Base-by-base conservation (phyloP, 2,113 vertebrate genomes). In the Fulica atra region DNA sequence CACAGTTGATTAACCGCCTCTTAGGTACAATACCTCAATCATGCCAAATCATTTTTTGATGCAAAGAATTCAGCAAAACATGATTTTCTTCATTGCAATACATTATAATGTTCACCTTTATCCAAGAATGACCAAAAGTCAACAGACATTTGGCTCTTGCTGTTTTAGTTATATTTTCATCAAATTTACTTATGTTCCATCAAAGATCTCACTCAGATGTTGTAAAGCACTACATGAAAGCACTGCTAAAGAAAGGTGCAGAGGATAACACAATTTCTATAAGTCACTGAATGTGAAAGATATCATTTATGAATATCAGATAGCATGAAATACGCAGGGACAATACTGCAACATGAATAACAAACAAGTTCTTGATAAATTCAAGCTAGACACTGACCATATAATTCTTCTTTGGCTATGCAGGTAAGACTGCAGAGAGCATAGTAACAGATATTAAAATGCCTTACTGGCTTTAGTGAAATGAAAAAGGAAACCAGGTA, bases 211-310 rank as follows among this genome's bases (percentile, higher is more conserved):
- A 57, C 61, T n/a, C 16, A 24, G 13, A 25, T 84, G 13, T 78
- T 81, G 79, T 70, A 80, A 95, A 88, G 54, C 74, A 69, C 66
- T 77, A 82, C 36, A 96, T 80, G 56, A 97, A 97, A 96, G 36
- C 28, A 70, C 48, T 65, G 72, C 16, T 87, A 86, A 78, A 88
- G 81, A 95, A 82, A 89, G 38, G 48, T 70, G 68, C 60, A 60
- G 36, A 93, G 85, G 85, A 95, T 78, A 93, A 85, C 3, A 16
- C 94, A 76, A 80, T 96, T 95, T 96, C 74, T 96, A 68, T 44
- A 94, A 68, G 38, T 71, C 78, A 84, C 16, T 6, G 61, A 57
- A 44, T 61, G 35, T 44, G 59, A 72, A 86, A 83, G 31, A 44
- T 74, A 68, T 38, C 15, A 89, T 89, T 92, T 89, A 68, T 78